phyloP scores from a whole-genome alignment of 2,797 vertebrate species.

The Acipenser transmontanus region DNA sequence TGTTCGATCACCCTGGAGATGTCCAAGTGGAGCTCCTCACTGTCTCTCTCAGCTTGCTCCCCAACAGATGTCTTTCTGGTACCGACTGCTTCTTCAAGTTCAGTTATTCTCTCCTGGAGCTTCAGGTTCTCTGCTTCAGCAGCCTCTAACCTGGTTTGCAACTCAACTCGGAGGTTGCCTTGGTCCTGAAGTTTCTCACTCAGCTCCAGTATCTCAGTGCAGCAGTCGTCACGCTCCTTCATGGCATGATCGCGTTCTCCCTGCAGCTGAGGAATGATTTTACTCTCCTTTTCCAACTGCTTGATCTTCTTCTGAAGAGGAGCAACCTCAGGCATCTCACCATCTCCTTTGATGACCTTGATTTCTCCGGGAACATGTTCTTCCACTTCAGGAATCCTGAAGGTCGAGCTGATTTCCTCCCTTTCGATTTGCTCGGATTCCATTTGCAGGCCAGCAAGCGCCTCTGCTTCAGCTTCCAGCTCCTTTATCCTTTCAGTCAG shows the following conservation, averaged over 20 bases:
- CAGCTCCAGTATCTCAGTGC: constrained; percentile 19
- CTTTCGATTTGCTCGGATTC: constrained; percentile 25
- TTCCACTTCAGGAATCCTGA: constrained; percentile 1
- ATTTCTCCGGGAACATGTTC: constrained; percentile 25
- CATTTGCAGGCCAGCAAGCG: constrained; percentile 33
- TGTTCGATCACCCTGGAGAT: constrained; percentile 40
- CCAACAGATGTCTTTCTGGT: constrained; percentile 34
- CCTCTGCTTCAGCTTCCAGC: constrained; percentile 32
- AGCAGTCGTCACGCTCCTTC: constrained; percentile 2
- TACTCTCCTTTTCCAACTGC: neutral
- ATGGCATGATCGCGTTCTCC: constrained; percentile 18
- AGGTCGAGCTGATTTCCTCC: constrained; percentile 14
- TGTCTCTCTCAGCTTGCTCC: constrained; percentile 48
- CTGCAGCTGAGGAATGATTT: constrained; percentile 11
- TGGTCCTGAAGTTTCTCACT: constrained; percentile 26
- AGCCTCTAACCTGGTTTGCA: constrained; percentile 26
- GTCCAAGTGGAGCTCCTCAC: constrained; percentile 47
- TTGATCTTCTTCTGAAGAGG: constrained; percentile 13
- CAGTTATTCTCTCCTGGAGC: constrained; percentile 48
- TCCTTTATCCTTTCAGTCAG: constrained; percentile 19
- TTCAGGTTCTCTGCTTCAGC: constrained; percentile 49
- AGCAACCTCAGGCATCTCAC: constrained; percentile 19
- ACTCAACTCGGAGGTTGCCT: constrained; percentile 15
- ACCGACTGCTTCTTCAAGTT: constrained; percentile 46
- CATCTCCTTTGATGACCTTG: constrained; percentile 30